phyloP scores from a whole-genome alignment of 1,140 invertebrate genomes.

The Varroa destructor region DNA sequence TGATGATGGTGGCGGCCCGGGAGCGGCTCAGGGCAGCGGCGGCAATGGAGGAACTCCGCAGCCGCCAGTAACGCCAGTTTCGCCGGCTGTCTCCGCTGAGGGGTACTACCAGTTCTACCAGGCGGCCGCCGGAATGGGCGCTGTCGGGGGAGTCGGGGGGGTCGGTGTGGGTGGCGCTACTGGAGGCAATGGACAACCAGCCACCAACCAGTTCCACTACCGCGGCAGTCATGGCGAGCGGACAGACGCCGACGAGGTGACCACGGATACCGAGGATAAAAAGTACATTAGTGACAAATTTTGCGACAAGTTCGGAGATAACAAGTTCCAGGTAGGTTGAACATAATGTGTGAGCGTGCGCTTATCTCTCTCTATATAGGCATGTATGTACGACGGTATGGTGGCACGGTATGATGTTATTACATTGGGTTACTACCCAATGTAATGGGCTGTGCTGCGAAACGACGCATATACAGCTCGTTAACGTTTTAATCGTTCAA shows the following conservation, averaged over 20 bases:
- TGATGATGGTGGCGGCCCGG: background rate
- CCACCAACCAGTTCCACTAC: background rate
- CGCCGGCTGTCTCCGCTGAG: background rate
- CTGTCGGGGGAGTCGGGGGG: no score
- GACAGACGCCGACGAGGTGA: slow-evolving; percentile 27
- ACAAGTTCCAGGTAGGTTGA: slow-evolving; percentile 23
- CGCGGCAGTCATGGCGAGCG: slow-evolving; percentile 5
- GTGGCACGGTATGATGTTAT: no score
- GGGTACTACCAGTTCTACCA: slow-evolving; percentile 28
- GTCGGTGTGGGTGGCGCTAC: no score
- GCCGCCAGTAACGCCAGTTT: no score
- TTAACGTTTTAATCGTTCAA: no score
- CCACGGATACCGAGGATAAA: slow-evolving; percentile 28
- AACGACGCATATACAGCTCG: no score
- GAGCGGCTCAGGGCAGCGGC: no score
- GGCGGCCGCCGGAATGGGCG: background rate
- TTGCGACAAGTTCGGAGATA: slow-evolving; percentile 25
- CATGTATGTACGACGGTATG: no score
- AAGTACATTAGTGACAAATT: slow-evolving; percentile 27
- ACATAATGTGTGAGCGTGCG: background rate
- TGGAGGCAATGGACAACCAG: slow-evolving; percentile 11
- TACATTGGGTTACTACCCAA: no score
- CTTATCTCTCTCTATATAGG: no score
- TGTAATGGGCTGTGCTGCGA: no score
- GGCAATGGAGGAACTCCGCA: no score